A percentile compares a stretch with the other conserved stretches of the same genome.
These are phyloP conservation scores for Clinocottus analis DNA, from an alignment of 2,113 vertebrate species.

Conservation along the genomic window DNA sequence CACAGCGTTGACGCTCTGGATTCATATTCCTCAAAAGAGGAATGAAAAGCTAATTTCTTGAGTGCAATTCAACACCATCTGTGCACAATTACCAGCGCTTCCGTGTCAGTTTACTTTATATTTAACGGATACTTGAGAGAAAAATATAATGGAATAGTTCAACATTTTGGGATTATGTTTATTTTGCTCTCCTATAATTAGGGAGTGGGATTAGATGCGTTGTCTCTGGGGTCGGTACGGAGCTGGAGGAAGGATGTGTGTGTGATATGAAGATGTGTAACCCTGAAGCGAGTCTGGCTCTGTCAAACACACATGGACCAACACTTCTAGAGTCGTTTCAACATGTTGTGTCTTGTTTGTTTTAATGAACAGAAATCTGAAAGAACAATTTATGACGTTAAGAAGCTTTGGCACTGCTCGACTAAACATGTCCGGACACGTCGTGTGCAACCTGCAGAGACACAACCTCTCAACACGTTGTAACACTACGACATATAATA, in stretches of 20 bases:
- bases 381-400: neutral
- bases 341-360: neutral
- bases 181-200: neutral
- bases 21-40: neutral
- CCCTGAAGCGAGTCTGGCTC: no score
- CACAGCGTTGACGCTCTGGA: neutral
- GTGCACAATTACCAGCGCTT: neutral
- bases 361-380: neutral
- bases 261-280: no score
- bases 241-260: neutral
- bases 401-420: neutral
- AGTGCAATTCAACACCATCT: conserved; percentile 2
- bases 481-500: neutral
- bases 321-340: neutral
- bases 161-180: neutral
- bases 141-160: neutral
- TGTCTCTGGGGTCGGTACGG: no score
- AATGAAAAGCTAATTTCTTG: neutral
- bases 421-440: neutral
- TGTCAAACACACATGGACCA: neutral
- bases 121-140: neutral
- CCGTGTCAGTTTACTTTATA: neutral
- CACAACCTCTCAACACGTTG: neutral
- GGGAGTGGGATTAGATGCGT: neutral
- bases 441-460: conserved; percentile 1